Base-by-base conservation (phyloP, 2,888 invertebrate genomes). In the Sinhomidia bicolor region DNA sequence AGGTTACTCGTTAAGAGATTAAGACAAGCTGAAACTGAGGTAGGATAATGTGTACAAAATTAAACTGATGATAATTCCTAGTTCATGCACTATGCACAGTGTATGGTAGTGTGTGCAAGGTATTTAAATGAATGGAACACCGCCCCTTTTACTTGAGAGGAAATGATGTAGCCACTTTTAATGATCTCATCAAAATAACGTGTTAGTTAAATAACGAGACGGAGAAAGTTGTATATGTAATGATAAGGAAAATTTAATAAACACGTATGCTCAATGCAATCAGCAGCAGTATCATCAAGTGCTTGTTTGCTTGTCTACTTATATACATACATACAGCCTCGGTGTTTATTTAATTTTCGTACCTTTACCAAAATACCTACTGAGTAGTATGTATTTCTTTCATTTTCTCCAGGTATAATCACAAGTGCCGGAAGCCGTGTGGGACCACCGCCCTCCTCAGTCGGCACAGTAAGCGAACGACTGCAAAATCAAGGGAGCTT, bases 361-460 rank as follows among this genome's bases (percentile, higher is more conserved):
- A 23, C 29, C 26, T 74, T 41, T 14, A 47, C 44, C 44, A 17
- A 44, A 41, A 10, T 14, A 32, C n/a, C n/a, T 54, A 57, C 14
- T 54, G 17, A 57, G 44, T 12, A 79, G 5, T n/a, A 41, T 29
- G 68, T 14, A 44, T 23, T 23, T 82, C 54, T 68, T 65, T 74
- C 32, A 82, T 85, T 79, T 79, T 76, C 88, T 90, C 7, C 89
- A 92, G 92, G 92, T 41, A 92, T 92, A 87, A 91, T 92, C 76
- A 92, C 92, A 84, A 92, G 91, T 89, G 91, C 91, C 57, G 91
- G 91, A 78, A 90, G 90, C 51, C 82, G 91, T n/a, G 89, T 83
- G 51, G 89, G 89, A 80, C 90, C 91, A 82, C 90, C 91, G 26
- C 91, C 91, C 60, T 87, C 89, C 36, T 81, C 89, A 54, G 91